phyloP scores from a whole-genome alignment of 1,140 invertebrate genomes.

The Ptiloglossa arizonensis region DNA sequence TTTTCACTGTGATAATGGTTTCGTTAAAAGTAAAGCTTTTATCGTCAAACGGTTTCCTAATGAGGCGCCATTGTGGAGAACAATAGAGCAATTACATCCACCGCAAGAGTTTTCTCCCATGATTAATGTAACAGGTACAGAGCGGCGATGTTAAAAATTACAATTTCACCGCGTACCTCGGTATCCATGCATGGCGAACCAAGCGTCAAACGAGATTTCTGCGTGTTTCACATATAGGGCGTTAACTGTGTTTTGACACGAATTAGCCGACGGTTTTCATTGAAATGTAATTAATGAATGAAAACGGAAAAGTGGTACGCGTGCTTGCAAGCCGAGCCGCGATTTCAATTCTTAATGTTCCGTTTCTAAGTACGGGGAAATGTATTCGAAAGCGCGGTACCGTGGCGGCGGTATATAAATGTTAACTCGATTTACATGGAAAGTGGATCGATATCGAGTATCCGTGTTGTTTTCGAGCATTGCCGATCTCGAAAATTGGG shows the following conservation, averaged over 20 bases:
- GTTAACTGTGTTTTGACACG: conserved; percentile 75
- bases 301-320: neutral
- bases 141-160: conserved; percentile 40
- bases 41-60: conserved; percentile 18
- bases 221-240: conserved; percentile 78
- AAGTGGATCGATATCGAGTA: too few relatives aligned
- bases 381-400: neutral
- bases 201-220: conserved; percentile 77
- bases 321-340: neutral
- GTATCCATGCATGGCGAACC: conserved; percentile 70
- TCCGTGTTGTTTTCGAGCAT: too few relatives aligned
- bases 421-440: too few relatives aligned
- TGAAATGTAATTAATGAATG: conserved; percentile 14
- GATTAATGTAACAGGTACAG: conserved; percentile 65
- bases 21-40: conserved; percentile 16
- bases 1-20: neutral
- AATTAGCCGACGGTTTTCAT: conserved; percentile 57
- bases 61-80: conserved; percentile 24
- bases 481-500: too few relatives aligned
- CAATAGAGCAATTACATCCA: conserved; percentile 58
- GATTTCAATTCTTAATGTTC: neutral
- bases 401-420: too few relatives aligned
- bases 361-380: neutral
- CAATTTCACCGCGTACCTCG: conserved; percentile 63
- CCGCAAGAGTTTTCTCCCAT: conserved; percentile 68